Evolutionary conservation across 2,113 vertebrate species (phyloP).

Genomic region (Rhagologus leucostigma): DNA sequence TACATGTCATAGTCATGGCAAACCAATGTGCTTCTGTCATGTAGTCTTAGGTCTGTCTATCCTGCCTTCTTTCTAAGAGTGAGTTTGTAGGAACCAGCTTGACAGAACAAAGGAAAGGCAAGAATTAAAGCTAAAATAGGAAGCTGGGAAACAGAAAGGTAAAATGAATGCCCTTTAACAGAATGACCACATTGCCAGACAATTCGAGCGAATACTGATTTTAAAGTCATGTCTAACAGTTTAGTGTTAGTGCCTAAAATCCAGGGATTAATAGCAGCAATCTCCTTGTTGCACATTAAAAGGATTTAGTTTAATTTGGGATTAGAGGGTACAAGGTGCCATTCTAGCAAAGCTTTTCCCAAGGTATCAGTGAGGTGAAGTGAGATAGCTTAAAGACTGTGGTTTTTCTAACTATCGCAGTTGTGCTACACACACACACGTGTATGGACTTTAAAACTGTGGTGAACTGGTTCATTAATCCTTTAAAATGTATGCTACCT

Average conservation of each 20-base stretch:
- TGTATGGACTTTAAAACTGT: neutral
- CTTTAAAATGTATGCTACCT: neutral
- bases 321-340: neutral
- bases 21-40: neutral
- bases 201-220: neutral
- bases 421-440: neutral
- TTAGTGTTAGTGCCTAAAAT: neutral
- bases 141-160: neutral
- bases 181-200: neutral
- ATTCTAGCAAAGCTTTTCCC: neutral
- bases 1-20: neutral
- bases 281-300: constrained; percentile 2
- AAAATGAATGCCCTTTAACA: neutral
- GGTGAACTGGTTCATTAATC: neutral
- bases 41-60: neutral
- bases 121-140: neutral
- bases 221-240: neutral
- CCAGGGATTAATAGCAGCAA: neutral
- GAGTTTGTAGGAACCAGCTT: neutral
- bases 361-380: neutral
- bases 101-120: neutral
- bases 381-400: neutral
- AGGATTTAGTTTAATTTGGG: neutral
- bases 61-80: neutral
- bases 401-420: neutral